Evolutionary conservation across 1,140 invertebrate species (phyloP), one percentile per base, ranked within the genome.

Genomic region (Cepaea nemoralis): DNA sequence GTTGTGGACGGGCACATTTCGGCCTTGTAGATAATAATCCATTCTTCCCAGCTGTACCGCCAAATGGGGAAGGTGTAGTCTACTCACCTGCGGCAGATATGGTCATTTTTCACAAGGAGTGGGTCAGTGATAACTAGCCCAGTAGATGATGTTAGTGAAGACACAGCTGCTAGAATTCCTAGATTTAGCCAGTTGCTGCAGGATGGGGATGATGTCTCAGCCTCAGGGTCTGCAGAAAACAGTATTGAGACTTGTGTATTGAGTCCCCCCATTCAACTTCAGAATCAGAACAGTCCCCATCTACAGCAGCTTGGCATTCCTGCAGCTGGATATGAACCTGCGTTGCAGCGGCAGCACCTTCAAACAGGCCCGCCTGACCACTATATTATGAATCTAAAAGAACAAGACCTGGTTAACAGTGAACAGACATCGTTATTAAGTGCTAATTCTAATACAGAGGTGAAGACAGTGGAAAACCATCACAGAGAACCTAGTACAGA

Each of bases 321-420:
- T 63, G 6, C 59, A 8, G 50, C 22, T 55, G n/a, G n/a, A n/a
- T 24, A 22, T 55, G 27, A 31, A 31, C 59, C n/a, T 19, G 27
- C 5, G 33, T 3, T 19, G 2, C n/a, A 63, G n/a, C 10, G 19
- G 12, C 10, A 3, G 12, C 5, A 31, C 16, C 5, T 24, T 33
- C 59, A 69, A 1, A 31, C 2, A 42, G 48, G 31, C 35, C 35
- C 1, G 0, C 42, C 69, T 8, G 42, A 73, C 16, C 78, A 80
- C 42, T 37, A 48, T 45, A 80, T 80, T 45, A 80, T 80, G 78
- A 59, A 80, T 35, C 35, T 80, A 39, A 80, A 80, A 45, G 78
- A 80, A 45, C 67, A 80, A 39, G 33, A 80, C 14, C 69, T 80
- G 1, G 27, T 37, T 2, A 48, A 80, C n/a, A n/a, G n/a, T n/a